A percentile compares a stretch with the other conserved stretches of the same genome.
phyloP scores from a whole-genome alignment of 2,888 invertebrate genomes.

The Pristionchus fissidentatus region DNA sequence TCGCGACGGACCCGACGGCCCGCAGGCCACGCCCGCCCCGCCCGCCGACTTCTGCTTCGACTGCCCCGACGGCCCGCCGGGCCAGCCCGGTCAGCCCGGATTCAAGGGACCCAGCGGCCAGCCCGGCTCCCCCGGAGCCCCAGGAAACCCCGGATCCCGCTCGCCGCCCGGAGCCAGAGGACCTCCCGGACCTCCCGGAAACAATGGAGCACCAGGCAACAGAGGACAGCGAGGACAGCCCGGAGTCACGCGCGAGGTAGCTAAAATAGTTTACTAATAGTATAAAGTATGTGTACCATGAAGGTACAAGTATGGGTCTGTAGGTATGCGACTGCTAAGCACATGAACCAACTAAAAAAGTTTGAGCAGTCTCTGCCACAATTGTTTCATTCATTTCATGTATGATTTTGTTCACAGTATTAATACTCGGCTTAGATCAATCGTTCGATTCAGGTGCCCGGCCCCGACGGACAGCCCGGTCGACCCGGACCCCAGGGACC shows the following conservation, averaged over 20 bases:
- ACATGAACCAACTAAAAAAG: no score
- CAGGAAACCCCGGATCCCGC: slow-evolving; percentile 47
- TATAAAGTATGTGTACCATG: background rate
- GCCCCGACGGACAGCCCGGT: slow-evolving; percentile 65
- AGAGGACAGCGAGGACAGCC: slow-evolving; percentile 65
- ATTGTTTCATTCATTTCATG: no score
- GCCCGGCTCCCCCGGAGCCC: slow-evolving; percentile 49
- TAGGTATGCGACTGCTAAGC: no score
- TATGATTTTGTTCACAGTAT: no score
- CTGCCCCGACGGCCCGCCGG: slow-evolving; percentile 66
- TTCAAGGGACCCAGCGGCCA: slow-evolving; percentile 66
- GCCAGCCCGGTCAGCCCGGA: slow-evolving; percentile 64
- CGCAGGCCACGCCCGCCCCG: slow-evolving; percentile 66
- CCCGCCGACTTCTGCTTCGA: slow-evolving; percentile 64
- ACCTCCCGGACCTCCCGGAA: slow-evolving; percentile 64
- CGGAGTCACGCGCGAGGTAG: slow-evolving; percentile 63
- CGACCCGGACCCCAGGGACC: slow-evolving; percentile 61
- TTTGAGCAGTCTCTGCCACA: no score
- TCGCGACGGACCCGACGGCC: slow-evolving; percentile 68
- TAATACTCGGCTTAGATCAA: no score
- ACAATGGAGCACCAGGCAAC: slow-evolving; percentile 64
- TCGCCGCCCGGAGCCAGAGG: slow-evolving; percentile 64
- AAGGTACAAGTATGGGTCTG: background rate
- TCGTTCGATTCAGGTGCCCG: slow-evolving; percentile 54
- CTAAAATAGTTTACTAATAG: no score